These are phyloP conservation scores for Thomomys bottae DNA, from an alignment of 2,113 vertebrate genomes.

Conservation along the genomic window DNA sequence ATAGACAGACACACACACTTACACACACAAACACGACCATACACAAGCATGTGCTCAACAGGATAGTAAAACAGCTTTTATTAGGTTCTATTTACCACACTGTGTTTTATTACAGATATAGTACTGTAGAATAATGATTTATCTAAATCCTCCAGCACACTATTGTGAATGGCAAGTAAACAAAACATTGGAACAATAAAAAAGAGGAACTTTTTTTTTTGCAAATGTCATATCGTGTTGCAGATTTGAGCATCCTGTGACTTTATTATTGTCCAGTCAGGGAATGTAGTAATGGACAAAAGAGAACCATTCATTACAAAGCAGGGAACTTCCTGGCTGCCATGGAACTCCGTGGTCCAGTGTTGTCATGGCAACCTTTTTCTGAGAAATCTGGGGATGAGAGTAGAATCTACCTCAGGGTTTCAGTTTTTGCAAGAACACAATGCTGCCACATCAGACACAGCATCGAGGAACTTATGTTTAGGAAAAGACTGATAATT, in stretches of 20 bases:
- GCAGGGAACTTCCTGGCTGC: slow-evolving; percentile 30
- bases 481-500: neutral
- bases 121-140: neutral
- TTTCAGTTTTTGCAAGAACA: slow-evolving; percentile 21
- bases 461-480: neutral
- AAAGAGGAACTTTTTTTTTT: neutral
- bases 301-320: slow-evolving; percentile 60
- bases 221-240: neutral
- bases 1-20: too few relatives aligned
- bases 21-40: too few relatives aligned
- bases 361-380: slow-evolving; percentile 64
- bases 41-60: neutral
- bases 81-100: neutral
- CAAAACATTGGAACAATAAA: neutral
- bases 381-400: slow-evolving; percentile 26
- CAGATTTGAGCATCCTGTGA: slow-evolving; percentile 10
- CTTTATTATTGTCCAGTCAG: slow-evolving; percentile 47
- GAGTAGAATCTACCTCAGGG: slow-evolving; percentile 16
- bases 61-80: neutral
- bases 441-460: neutral
- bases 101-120: neutral
- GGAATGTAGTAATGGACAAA: slow-evolving; percentile 44
- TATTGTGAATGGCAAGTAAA: neutral
- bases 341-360: neutral
- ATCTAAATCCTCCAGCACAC: neutral